phyloP scores from a whole-genome alignment of 2,888 invertebrate genomes.

The Gymnoscelis rufifasciata region DNA sequence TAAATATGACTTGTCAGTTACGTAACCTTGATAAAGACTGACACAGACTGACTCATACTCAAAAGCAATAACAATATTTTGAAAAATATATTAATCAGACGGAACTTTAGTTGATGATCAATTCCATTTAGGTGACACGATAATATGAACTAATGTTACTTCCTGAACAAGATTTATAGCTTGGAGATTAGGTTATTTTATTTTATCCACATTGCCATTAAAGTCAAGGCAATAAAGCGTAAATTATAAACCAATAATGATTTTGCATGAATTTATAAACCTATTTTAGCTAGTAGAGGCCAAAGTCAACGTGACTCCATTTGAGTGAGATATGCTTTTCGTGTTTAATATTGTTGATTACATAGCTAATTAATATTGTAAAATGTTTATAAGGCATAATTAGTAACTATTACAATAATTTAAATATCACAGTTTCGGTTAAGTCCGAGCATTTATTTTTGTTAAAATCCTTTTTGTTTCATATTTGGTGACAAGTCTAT shows the following conservation, averaged over 20 bases:
- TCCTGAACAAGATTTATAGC: slow-evolving; percentile 19
- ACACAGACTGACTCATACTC: not conserved
- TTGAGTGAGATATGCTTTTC: not conserved
- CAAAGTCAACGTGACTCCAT: slow-evolving; percentile 5
- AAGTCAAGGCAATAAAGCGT: slow-evolving; percentile 11
- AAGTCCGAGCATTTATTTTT: too few species aligned
- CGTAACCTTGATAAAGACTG: not conserved
- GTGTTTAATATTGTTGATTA: too few species aligned
- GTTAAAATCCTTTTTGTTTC: too few species aligned
- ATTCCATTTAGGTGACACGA: slow-evolving; percentile 10
- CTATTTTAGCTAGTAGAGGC: not conserved
- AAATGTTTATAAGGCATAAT: too few species aligned
- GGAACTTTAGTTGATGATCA: slow-evolving; percentile 3
- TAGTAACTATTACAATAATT: too few species aligned
- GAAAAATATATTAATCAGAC: not conserved
- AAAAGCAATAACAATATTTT: not conserved
- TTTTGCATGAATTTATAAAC: slow-evolving; percentile 9
- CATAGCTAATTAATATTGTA: too few species aligned
- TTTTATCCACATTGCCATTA: slow-evolving; percentile 9
- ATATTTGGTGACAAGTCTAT: too few species aligned
- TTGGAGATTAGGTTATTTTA: slow-evolving; percentile 11
- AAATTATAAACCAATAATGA: slow-evolving; percentile 14
- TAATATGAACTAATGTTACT: slow-evolving; percentile 10
- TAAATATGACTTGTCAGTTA: not conserved
- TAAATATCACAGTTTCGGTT: too few species aligned